Conservation (phyloP, 2,113 vertebrate genomes). For the Anthoscopus minutus region DNA sequence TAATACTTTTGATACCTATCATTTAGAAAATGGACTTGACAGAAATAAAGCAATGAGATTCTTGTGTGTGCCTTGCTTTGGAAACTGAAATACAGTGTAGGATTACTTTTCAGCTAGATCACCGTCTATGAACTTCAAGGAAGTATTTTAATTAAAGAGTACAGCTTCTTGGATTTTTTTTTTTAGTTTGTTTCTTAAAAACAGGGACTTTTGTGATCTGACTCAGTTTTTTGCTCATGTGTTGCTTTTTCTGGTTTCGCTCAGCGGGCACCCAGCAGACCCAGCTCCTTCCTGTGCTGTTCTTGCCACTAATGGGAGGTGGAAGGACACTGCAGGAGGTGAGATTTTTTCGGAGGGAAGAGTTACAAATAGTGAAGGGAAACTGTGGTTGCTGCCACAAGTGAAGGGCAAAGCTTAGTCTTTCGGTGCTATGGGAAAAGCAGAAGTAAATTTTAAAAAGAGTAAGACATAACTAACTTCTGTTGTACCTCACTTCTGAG, state of each 20-base stretch:
- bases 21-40: background rate
- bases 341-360: background rate
- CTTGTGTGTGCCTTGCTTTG: background rate
- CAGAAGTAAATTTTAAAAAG: background rate
- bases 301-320: background rate
- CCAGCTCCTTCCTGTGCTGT: background rate
- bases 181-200: background rate
- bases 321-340: background rate
- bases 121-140: background rate
- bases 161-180: background rate
- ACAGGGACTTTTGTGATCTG: background rate
- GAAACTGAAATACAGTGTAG: background rate
- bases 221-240: background rate
- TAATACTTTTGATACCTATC: background rate
- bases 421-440: background rate
- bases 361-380: background rate
- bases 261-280: background rate
- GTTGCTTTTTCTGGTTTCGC: background rate
- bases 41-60: background rate
- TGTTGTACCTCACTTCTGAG: background rate
- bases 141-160: background rate
- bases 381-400: background rate
- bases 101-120: background rate
- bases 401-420: background rate
- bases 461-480: background rate